phyloP scores from a whole-genome alignment of 2,113 vertebrate species.

The Bos taurus region ARS-UCD2.0 NC_037335.1:93063501-93064000 shows the following conservation, averaged over 20 bases:
- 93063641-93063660: neutral
- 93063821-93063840: neutral
- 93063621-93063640: neutral
- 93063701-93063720: neutral
- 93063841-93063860: neutral
- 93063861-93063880: neutral
- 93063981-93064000: neutral
- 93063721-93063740: neutral
- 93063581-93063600: neutral
- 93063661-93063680: fast-evolving
- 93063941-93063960: neutral
- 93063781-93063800: neutral
- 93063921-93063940: neutral
- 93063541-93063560: neutral
- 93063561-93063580: neutral
- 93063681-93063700: neutral
- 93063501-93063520: neutral
- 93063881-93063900: neutral
- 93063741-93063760: neutral
- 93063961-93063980: neutral
- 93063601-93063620: neutral
- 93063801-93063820: neutral
- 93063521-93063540: neutral
- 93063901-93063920: neutral
- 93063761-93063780: neutral